Evolutionary conservation across 2,113 vertebrate genomes (phyloP), one percentile per base, ranked within the genome.

Genomic region (Microcebus griseorufus): DNA sequence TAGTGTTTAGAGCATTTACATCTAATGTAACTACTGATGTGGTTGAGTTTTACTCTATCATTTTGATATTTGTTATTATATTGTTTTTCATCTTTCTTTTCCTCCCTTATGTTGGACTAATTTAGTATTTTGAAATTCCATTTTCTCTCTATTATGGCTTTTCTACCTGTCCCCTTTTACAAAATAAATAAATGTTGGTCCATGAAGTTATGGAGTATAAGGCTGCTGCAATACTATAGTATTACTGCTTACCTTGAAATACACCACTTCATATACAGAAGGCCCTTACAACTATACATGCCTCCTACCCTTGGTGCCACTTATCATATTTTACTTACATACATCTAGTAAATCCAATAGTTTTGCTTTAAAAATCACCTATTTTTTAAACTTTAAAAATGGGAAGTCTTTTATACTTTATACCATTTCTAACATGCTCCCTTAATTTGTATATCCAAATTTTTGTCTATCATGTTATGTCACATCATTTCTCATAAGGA

Each of bases 1-100:
- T 16, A 83, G 17, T 82, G 4, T 87, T 78, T 94, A 89, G 62
- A 29, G 37, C 69, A 83, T 94, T 96, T 95, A 94, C 29, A 93
- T 80, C 90, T 93, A 94, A 82, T 84, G 55, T 90, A 87, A 48
- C 79, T 75, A 39, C 42, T 82, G 39, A 65, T 72, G 37, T 64
- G 3, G 3, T 51, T 80, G n/a, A 87, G 17, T 90, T 75, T 87
- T 92, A 55, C 42, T 75, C 32, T 70, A 23, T 39, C 5, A 73
- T 29, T 11, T 84, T 89, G n/a, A 34, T 72, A 9, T 95, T 64
- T 84, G 9, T 64, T 89, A 86, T 96, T 88, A 42, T 64, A 83
- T 73, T 76, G 8, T 80, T 83, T 14, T 75, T 84, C 29, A 72
- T 90, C 32, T 23, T 2, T 55, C 22, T 42, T 89, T 53, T 55